These are phyloP conservation scores for Lutraria rhynchaena DNA, from an alignment of 1,140 invertebrate species.

Conservation along the genomic window DNA sequence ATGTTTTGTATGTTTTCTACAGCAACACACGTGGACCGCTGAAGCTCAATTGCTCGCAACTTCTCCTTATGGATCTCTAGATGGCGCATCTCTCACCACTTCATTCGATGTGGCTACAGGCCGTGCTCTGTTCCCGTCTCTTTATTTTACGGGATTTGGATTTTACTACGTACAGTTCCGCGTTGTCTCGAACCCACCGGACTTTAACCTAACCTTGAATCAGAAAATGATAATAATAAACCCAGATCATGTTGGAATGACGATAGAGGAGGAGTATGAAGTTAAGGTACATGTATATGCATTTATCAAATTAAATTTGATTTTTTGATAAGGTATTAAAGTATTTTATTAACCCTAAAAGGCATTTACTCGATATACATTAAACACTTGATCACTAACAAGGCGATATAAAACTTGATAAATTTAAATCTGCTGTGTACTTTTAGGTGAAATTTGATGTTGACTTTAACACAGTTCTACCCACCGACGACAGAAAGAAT, in stretches of 20 bases:
- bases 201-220: constrained; percentile 34
- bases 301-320: no score
- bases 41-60: not conserved
- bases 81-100: not conserved
- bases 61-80: constrained; percentile 1
- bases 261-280: constrained; percentile 59
- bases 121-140: constrained; percentile 62
- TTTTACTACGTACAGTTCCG: constrained; percentile 65
- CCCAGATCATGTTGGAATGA: constrained; percentile 59
- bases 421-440: not conserved
- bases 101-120: constrained; percentile 17
- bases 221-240: constrained; percentile 64
- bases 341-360: not conserved
- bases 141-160: constrained; percentile 66
- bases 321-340: no score
- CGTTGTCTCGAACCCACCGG: constrained; percentile 5
- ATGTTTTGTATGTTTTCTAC: not conserved
- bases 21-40: constrained; percentile 30
- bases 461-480: constrained; percentile 9
- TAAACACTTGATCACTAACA: no score
- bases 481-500: constrained; percentile 6
- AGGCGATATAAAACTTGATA: no score
- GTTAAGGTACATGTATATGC: constrained; percentile 23
- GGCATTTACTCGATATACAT: not conserved
- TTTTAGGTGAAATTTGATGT: constrained; percentile 28